Base-by-base conservation (phyloP, 1,140 invertebrate species). In the Aculops lycopersici region DNA sequence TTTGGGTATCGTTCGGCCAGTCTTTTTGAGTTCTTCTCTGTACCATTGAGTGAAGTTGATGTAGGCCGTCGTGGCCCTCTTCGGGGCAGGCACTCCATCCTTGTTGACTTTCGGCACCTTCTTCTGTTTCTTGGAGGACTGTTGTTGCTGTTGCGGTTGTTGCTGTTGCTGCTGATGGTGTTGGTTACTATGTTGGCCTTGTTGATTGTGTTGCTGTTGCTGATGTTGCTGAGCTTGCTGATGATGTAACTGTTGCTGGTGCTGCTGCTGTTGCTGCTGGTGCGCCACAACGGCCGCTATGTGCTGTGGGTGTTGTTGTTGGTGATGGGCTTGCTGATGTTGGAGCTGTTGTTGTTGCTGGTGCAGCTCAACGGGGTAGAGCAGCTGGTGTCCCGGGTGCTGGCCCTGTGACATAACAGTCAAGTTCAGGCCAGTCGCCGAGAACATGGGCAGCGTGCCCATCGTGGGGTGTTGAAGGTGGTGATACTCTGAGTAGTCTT, bases 21-120 rank as follows among this genome's bases (percentile, higher is more conserved):
- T 40, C 38, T 50, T 51, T 18, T 52, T 52, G 14, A 51, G 38
- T 21, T 49, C 47, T 43, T 52, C 51, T 21, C 51, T 19, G 42
- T 52, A 52, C 48, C 50, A 51, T 41, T 52, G 51, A 17, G 50
- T 52, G 31, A 51, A 52, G 45, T 52, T 52, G 17, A 52, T 51
- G 39, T 52, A 52, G 3, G 51, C 48, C 19, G 51, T 52, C 18
- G 50, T 50, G 4, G 51, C 51, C 18, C 51, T 38, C 39, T 52
- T 52, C 17, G 51, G 51, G 17, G 49, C 50, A 16, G 51, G 51
- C 19, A 52, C 41, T 15, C 50, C 50, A 42, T 51, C 50, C 41
- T 51, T 51, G 39, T 51, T 51, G 1, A 51, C 46, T 44, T 51
- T 51, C 5, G 44, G 44, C n/a, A 49, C 47, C 35, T 51, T 51